Evolutionary conservation across 2,797 vertebrate species (phyloP).

Genomic region (Dicrostonyx torquatus): DNA sequence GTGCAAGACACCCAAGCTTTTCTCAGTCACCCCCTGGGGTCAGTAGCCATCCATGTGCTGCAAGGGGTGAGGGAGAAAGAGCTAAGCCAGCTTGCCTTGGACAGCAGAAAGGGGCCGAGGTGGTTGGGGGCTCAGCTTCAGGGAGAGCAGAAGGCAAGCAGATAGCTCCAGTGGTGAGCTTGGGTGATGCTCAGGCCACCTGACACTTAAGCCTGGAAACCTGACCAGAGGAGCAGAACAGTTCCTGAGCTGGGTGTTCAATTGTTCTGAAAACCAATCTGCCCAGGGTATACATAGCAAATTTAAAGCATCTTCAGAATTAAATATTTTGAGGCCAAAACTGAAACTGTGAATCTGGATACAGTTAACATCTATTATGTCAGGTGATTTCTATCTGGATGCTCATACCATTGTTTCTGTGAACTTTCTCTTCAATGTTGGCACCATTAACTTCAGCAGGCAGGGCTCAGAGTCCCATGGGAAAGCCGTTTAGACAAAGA

Average conservation of each 20-base stretch:
- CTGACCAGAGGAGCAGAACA: background rate
- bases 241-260: background rate
- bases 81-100: background rate
- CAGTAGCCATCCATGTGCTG: background rate
- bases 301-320: background rate
- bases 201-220: background rate
- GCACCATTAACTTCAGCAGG: background rate
- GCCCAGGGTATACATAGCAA: background rate
- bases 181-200: background rate
- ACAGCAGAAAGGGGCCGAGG: background rate
- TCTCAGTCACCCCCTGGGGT: too few species aligned
- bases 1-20: background rate
- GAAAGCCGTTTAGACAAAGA: slow-evolving; percentile 8
- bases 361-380: background rate
- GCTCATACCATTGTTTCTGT: background rate
- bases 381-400: background rate
- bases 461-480: background rate
- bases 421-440: background rate
- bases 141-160: background rate
- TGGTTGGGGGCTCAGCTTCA: background rate
- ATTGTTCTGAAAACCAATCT: background rate
- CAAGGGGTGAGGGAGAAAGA: background rate
- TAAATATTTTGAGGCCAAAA: background rate
- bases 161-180: background rate
- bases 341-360: background rate